A percentile compares a stretch with the other conserved stretches of the same genome.
Conservation (phyloP, 2,888 invertebrate species). For the Sympetrum striolatum region DNA sequence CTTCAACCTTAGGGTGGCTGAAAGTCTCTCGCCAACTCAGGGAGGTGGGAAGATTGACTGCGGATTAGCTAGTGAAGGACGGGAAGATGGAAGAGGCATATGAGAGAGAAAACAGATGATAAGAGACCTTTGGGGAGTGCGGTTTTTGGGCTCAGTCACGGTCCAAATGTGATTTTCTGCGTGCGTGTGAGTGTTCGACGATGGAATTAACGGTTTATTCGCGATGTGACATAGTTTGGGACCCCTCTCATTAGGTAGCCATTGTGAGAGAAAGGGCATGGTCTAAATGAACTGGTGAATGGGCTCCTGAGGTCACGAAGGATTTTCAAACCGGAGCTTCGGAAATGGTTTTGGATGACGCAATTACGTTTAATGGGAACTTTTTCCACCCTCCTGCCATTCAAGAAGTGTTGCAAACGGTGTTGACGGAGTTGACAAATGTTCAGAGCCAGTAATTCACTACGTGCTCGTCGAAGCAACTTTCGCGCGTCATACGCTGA, state of each 20-base stretch:
- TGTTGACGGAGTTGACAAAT: too few relatives aligned
- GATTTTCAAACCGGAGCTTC: background rate
- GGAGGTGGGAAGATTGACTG: too few relatives aligned
- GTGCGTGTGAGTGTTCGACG: background rate
- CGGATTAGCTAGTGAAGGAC: too few relatives aligned
- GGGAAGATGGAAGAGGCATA: too few relatives aligned
- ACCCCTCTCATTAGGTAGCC: background rate
- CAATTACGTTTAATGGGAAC: background rate
- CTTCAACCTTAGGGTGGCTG: too few relatives aligned
- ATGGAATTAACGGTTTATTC: background rate
- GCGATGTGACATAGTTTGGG: background rate
- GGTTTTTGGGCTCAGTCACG: background rate
- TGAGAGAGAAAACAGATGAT: background rate
- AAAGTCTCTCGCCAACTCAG: too few relatives aligned
- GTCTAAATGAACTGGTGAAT: background rate
- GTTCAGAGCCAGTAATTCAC: too few relatives aligned
- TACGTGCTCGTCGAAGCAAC: too few relatives aligned
- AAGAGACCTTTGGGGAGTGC: background rate
- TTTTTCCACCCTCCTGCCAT: background rate
- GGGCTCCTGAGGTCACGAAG: background rate
- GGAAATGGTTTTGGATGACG: background rate
- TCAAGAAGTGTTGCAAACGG: background rate
- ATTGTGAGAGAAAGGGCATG: background rate
- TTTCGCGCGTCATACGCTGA: too few relatives aligned
- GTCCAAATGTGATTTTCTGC: background rate